Percentiles rank a stretch among this genome's conserved stretches.
These are phyloP conservation scores for Atractosteus spatula DNA, from an alignment of 2,113 vertebrate genomes.

Conservation along the genomic window DNA sequence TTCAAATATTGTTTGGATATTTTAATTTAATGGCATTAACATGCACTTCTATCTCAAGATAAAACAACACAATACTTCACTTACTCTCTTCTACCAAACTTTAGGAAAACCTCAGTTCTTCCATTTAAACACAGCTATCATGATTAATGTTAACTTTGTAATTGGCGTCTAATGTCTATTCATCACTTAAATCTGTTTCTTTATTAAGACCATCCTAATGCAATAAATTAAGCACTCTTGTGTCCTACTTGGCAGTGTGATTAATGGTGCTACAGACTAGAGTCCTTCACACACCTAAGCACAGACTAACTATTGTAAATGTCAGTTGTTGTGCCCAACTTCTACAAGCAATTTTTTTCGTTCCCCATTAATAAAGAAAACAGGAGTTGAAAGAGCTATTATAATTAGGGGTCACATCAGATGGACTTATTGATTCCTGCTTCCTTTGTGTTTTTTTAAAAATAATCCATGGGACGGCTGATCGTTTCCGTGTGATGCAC, in stretches of 20 bases:
- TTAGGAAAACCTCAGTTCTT: not conserved
- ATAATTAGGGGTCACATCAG: conserved; percentile 1
- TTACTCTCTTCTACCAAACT: too few species aligned
- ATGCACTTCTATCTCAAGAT: too few species aligned
- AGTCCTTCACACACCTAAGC: conserved; percentile 67
- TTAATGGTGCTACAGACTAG: conserved; percentile 67
- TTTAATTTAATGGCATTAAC: too few species aligned
- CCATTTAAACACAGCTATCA: conserved; percentile 39
- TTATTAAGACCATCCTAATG: conserved; percentile 57
- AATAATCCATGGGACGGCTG: not conserved
- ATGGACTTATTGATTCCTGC: not conserved
- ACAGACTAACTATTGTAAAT: conserved; percentile 61
- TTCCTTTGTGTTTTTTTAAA: not conserved
- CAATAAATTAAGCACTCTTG: conserved; percentile 58
- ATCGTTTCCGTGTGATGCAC: not conserved
- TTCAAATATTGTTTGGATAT: too few species aligned
- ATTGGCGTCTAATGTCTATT: conserved; percentile 61
- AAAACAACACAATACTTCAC: too few species aligned
- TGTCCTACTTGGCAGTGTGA: conserved; percentile 65
- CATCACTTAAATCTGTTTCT: conserved; percentile 54
- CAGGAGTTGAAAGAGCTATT: not conserved
- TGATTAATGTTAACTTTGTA: conserved; percentile 64
- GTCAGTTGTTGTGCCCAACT: conserved; percentile 53
- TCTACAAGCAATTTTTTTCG: conserved; percentile 46
- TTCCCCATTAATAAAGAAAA: conserved; percentile 39